Conservation (phyloP, 2,113 vertebrate species). For the Sisor rabdophorus region DNA sequence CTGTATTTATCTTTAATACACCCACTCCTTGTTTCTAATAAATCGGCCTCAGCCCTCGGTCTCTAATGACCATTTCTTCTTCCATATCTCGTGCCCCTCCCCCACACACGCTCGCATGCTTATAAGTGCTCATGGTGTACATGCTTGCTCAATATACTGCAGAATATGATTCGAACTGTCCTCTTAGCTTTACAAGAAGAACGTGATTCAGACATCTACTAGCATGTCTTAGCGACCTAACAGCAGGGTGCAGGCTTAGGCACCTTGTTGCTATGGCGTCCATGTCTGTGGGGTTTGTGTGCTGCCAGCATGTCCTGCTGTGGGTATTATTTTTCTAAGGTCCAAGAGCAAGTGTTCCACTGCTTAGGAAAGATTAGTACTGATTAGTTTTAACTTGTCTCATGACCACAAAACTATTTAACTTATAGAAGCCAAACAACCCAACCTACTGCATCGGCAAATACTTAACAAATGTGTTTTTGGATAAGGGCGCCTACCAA, state of each 20-base stretch:
- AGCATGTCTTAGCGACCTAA: not conserved
- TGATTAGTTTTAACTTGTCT: constrained; percentile 14
- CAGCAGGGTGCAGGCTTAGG: not conserved
- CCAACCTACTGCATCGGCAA: not conserved
- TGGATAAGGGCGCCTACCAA: not conserved
- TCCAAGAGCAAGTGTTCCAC: not conserved
- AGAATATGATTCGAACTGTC: constrained; percentile 1
- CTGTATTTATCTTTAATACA: not conserved
- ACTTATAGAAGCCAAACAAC: not conserved
- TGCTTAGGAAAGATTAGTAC: not conserved
- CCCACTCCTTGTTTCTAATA: not conserved
- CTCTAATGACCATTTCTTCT: not conserved
- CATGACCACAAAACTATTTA: not conserved
- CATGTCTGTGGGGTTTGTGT: not conserved
- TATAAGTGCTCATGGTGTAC: not conserved
- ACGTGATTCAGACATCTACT: not conserved
- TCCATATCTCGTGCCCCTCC: not conserved
- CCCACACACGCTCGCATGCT: not conserved
- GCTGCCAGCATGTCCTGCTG: not conserved
- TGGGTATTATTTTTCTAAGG: not conserved
- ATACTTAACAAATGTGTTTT: not conserved
- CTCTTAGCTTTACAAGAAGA: not conserved
- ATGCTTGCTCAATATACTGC: not conserved
- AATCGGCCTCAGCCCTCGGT: not conserved
- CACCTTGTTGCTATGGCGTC: constrained; percentile 11